These are phyloP conservation scores for Hemicordylus capensis DNA, from an alignment of 2,113 vertebrate species.

Conservation along the genomic window DNA sequence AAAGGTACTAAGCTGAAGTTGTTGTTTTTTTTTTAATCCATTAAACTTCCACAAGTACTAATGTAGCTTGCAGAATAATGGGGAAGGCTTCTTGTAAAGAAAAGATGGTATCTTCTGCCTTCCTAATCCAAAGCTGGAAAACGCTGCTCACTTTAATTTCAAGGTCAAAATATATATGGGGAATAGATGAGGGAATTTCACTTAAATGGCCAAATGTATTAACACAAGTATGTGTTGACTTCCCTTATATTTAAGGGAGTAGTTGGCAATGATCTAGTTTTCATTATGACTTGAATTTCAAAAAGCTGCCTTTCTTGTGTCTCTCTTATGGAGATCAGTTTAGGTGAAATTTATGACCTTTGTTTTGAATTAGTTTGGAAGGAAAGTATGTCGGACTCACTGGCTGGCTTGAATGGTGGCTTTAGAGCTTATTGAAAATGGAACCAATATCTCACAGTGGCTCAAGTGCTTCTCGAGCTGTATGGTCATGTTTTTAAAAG, in stretches of 20 bases:
- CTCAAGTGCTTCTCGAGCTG: neutral
- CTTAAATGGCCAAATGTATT: neutral
- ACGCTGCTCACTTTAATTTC: neutral
- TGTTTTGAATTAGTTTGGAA: neutral
- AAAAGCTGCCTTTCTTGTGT: neutral
- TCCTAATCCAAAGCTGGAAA: neutral
- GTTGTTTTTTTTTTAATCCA: no score
- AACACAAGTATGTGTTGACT: neutral
- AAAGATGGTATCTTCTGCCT: neutral
- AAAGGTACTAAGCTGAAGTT: neutral
- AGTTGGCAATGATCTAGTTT: neutral
- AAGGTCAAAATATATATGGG: neutral
- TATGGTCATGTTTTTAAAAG: neutral
- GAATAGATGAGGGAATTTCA: neutral
- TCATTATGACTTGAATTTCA: neutral
- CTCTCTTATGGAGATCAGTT: neutral
- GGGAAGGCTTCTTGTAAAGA: neutral
- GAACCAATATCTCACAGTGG: neutral
- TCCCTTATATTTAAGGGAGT: neutral
- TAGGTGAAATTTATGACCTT: neutral
- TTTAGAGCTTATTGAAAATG: neutral
- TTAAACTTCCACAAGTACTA: neutral
- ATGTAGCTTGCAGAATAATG: constrained; percentile 1
- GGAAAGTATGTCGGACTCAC: neutral
- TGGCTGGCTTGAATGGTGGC: neutral